Evolutionary conservation across 2,888 invertebrate species (phyloP).

Genomic region (Lasioglossum pauxillum): DNA sequence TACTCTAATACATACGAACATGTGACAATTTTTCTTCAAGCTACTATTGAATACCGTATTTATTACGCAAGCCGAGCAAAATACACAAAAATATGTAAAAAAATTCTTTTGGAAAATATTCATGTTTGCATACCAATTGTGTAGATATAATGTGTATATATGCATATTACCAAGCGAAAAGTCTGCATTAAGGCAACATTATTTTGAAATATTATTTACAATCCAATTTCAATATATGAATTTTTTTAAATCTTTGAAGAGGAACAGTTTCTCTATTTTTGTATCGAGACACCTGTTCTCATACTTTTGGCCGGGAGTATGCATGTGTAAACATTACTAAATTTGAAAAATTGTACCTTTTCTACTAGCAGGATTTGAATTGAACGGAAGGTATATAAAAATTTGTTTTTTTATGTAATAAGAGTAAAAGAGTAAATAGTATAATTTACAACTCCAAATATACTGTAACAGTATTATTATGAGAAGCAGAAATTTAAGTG

Average conservation of each 20-base stretch:
- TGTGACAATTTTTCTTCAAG: neutral
- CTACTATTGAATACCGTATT: slow-evolving; percentile 15
- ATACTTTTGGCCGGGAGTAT: neutral
- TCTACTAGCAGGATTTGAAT: neutral
- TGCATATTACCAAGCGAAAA: neutral
- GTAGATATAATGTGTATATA: neutral
- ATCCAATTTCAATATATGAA: neutral
- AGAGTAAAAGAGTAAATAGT: neutral
- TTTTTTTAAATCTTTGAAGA: neutral
- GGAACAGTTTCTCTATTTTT: neutral
- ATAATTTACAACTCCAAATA: slow-evolving; percentile 7
- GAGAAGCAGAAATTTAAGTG: neutral
- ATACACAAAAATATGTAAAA: neutral
- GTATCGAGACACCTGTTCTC: neutral
- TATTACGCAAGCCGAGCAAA: slow-evolving; percentile 17
- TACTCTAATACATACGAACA: neutral
- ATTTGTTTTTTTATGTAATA: neutral
- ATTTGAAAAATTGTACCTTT: neutral
- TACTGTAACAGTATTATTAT: slow-evolving; percentile 9
- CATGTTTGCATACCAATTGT: neutral
- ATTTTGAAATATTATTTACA: neutral
- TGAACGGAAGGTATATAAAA: slow-evolving; percentile 7
- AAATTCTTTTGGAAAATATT: slow-evolving; percentile 20
- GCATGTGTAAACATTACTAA: neutral
- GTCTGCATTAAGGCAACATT: neutral